Conservation (phyloP, 2,797 vertebrate species). For the Somateria mollissima region DNA sequence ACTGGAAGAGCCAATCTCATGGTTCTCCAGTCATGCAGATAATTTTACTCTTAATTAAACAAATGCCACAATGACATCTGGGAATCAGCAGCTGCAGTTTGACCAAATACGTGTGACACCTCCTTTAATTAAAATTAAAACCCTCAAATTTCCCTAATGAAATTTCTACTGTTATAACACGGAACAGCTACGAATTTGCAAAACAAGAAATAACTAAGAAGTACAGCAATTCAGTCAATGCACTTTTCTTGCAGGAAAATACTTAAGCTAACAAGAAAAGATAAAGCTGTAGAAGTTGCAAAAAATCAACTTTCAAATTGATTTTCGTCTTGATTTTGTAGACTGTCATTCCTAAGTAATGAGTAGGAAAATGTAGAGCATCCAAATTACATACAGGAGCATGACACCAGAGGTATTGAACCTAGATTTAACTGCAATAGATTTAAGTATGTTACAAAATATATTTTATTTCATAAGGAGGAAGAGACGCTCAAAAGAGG, state of each 20-base stretch:
- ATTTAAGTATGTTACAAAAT: background rate
- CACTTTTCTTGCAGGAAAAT: background rate
- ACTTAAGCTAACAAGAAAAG: background rate
- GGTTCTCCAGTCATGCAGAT: background rate
- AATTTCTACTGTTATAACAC: conserved; percentile 13
- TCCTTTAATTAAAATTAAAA: conserved; percentile 48
- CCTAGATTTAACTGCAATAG: background rate
- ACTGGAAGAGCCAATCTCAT: background rate
- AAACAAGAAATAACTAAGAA: background rate
- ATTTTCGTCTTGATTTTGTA: conserved; percentile 7
- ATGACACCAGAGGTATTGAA: background rate
- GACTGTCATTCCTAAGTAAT: background rate
- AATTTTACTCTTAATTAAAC: conserved; percentile 41
- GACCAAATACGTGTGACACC: conserved; percentile 8
- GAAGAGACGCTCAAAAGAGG: background rate
- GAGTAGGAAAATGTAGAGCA: background rate
- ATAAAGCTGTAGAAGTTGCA: background rate
- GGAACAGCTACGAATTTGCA: background rate
- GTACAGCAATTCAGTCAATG: background rate
- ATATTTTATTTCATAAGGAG: background rate
- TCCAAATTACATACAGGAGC: background rate
- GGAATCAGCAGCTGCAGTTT: conserved; percentile 34
- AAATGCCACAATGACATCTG: conserved; percentile 30
- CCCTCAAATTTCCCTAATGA: conserved; percentile 11
- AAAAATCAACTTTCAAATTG: background rate